Base-by-base conservation (phyloP, 2,888 invertebrate species). In the Ditula angustiorana region DNA sequence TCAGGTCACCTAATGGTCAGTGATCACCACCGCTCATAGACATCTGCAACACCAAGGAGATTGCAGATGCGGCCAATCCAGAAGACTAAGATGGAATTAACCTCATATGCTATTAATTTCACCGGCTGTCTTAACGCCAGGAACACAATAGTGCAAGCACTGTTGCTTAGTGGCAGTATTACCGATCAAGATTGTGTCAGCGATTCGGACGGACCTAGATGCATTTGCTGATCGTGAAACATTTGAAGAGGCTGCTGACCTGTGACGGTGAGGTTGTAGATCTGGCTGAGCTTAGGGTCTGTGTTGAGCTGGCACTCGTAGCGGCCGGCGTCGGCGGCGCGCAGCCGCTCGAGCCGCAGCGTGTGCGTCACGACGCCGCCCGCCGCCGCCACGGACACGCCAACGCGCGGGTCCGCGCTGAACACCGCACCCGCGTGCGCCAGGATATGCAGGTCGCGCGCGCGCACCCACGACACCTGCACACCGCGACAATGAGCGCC, bases 231-330 rank as follows among this genome's bases (percentile, higher is more conserved):
- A n/a, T 16, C 13, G 5, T 10, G n/a, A 21, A 72, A 13, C 5
- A 19, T 21, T 76, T 88, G 82, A n/a, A n/a, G n/a, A n/a, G n/a
- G n/a, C n/a, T n/a, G n/a, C n/a, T n/a, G 76, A 95, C 95, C 95
- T 74, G 94, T 83, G 24, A 96, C 95, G 11, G 93, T 93, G 56
- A 96, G 93, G 75, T 94, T 94, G 75, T 95, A 94, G 74, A 94
- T 94, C 71, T 94, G 92, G 88, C 95, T 96, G 89, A 95, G 94
- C 84, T 96, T 96, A 37, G 96, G 96, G 77, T 96, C 96, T 0
- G 95, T 95, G 87, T 96, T 96, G 76, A 96, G 94, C 87, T 96
- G 96, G 78, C 96, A 96, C 90, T 96, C 96, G 88, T 96, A 96
- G 70, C 94, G 93, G 68, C 96, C 96, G 2, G 94, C 89, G 85